Evolutionary conservation across 2,113 vertebrate genomes (phyloP), one percentile per base, ranked within the genome.

Genomic region (Cyphomyrus plagiostoma): DNA sequence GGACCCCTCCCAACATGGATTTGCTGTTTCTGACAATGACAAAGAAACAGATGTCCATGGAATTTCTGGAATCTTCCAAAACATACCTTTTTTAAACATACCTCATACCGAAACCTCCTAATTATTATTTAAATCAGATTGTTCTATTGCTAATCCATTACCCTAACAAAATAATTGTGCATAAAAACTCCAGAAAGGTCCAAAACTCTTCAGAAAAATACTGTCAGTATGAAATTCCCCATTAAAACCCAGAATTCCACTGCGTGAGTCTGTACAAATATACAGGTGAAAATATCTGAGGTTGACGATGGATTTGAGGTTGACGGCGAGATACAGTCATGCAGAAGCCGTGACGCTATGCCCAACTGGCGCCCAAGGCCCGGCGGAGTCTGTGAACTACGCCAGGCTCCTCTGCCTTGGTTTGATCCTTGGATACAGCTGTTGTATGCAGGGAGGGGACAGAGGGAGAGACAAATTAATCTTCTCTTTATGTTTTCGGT

Each of bases 391-490:
- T 48, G 8, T n/a, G 0, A 42, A 26, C 92, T 97, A 99, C 56
- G 98, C 98, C 94, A 99, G 95, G 89, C 95, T 98, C 93, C 98
- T 97, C 91, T 99, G 98, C 92, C 98, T 95, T 88, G 97, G 98
- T 94, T 99, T 99, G 95, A 99, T 99, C 94, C 98, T 96, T 4
- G 98, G 98, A 90, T 99, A 99, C 2, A 99, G 95, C 98, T 99
- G 94, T 91, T 92, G 1, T 94, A 82, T 8, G 35, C 35, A 4
- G 35, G 13, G 30, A 1, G 30, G 74, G 74, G 5, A 8, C 26
- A 26, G 62, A 70, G 26, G 3, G 26, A 66, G 62, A 26, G n/a
- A 26, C 8, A 66, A 70, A 70, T 70, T 30, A 11, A 30, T 70
- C 23, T 30, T 70, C 13, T 11, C n/a, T 26, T 70, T 26, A 66